phyloP scores from a whole-genome alignment of 2,888 invertebrate species.

The Junonia oenone region DNA sequence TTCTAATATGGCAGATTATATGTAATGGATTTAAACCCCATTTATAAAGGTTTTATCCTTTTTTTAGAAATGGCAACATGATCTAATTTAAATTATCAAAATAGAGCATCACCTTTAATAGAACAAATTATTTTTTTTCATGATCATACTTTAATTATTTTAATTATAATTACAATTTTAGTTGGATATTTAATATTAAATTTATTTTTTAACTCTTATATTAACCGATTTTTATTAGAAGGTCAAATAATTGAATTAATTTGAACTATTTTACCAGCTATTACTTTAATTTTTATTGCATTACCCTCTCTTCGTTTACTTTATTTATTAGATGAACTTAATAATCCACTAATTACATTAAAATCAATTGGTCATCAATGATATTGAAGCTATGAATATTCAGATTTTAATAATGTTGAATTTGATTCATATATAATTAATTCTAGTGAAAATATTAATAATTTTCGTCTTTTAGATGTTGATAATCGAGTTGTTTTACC shows the following conservation, averaged over 20 bases:
- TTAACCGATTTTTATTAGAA: neutral
- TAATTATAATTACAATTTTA: conserved; percentile 81
- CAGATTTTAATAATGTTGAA: conserved; percentile 49
- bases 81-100: conserved; percentile 79
- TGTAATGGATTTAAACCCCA: conserved; percentile 83
- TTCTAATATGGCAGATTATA: conserved; percentile 81
- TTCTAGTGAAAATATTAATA: conserved; percentile 8
- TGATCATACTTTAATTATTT: conserved; percentile 37
- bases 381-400: conserved; percentile 84
- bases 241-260: conserved; percentile 76
- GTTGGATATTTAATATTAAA: conserved; percentile 56
- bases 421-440: conserved; percentile 35
- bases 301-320: conserved; percentile 80
- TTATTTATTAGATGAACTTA: conserved; percentile 82
- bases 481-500: conserved; percentile 79
- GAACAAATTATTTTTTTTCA: conserved; percentile 56
- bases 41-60: conserved; percentile 80
- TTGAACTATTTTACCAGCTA: conserved; percentile 81
- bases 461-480: conserved; percentile 28
- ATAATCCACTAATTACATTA: conserved; percentile 71
- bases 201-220: conserved; percentile 33
- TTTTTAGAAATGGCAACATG: conserved; percentile 82
- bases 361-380: conserved; percentile 84
- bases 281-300: conserved; percentile 82
- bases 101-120: conserved; percentile 81